Evolutionary conservation across 2,113 vertebrate species (phyloP), one percentile per base, ranked within the genome.

Genomic region (Phyllostomus discolor): DNA sequence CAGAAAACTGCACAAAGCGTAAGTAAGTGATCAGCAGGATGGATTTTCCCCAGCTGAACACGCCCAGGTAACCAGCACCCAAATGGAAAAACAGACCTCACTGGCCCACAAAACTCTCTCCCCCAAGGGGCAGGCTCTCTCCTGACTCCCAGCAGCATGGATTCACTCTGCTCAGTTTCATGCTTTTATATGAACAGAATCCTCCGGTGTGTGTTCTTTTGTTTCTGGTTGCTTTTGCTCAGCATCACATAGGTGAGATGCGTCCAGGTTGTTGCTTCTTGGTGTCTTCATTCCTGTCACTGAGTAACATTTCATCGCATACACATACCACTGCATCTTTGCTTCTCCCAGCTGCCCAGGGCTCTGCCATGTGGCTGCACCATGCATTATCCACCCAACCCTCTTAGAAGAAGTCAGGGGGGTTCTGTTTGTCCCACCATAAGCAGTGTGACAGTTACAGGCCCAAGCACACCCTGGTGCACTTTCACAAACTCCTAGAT

Each of bases 301-400:
- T 3, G 4, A 7, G 0, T 3, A n/a, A 16, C 12, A 54, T 15
- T 54, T 54, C 5, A 24, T 5, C 24, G 28, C 24, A 17, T 41
- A 16, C 4, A 35, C 16, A 7, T 1, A 8, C 8, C 1, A n/a
- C 28, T 0, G 1, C 5, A 4, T 20, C 31, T 38, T 31, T 2
- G 4, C 4, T 28, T n/a, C 43, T 16, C 16, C 28, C 8, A 7
- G 67, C 76, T 0, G 7, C 50, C 62, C 17, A 0, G 33, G 0
- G 24, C 35, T 17, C 69, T 70, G 6, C 15, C 38, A 5, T 1
- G 17, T 7, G 35, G 31, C 8, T 4, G 19, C 1, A 7, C 26
- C 19, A 0, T 1, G 52, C 57, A 4, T 1, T 38, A 5, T 28
- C 10, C 7, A 22, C 28, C 66, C 3, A 3, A 19, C 33, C 67